Evolutionary conservation across 2,113 vertebrate species (phyloP).

Genomic region (Myodes glareolus): DNA sequence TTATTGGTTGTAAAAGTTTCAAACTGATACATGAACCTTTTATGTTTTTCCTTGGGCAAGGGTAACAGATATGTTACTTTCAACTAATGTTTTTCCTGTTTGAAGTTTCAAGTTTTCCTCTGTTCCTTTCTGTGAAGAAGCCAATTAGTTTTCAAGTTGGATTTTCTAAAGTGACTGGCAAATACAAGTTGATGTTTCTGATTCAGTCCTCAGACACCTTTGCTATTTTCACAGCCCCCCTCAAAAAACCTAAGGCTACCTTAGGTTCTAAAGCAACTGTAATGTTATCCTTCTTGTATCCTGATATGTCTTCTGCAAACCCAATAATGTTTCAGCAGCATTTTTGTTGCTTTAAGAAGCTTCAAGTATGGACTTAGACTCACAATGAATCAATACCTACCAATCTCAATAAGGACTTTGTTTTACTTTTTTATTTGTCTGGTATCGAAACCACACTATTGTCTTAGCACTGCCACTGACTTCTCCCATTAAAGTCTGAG

Average conservation of each 20-base stretch:
- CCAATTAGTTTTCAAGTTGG: neutral
- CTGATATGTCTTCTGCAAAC: conserved; percentile 16
- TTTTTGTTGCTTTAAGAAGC: conserved; percentile 38
- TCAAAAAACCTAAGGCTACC: neutral
- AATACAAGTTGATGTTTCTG: neutral
- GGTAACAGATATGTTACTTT: neutral
- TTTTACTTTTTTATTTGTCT: conserved; percentile 65
- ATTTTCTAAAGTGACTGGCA: conserved; percentile 19
- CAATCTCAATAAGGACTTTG: conserved; percentile 55
- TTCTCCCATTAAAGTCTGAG: conserved; percentile 35
- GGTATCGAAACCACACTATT: conserved; percentile 55
- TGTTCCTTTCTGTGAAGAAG: neutral
- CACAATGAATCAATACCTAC: conserved; percentile 61
- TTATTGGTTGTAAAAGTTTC: conserved; percentile 59
- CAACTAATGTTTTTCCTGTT: neutral
- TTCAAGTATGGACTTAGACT: conserved; percentile 61
- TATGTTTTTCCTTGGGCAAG: conserved; percentile 37
- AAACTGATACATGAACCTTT: conserved; percentile 70
- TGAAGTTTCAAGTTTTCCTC: conserved; percentile 47
- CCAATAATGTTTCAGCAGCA: conserved; percentile 13
- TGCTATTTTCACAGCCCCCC: neutral
- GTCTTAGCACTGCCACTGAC: neutral
- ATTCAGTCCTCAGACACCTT: neutral
- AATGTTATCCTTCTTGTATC: neutral
- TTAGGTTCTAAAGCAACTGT: conserved; percentile 27